A percentile compares a stretch with the other conserved stretches of the same genome.
Evolutionary conservation across 2,113 vertebrate genomes (phyloP).

Genomic region (Formicarius rufipectus): DNA sequence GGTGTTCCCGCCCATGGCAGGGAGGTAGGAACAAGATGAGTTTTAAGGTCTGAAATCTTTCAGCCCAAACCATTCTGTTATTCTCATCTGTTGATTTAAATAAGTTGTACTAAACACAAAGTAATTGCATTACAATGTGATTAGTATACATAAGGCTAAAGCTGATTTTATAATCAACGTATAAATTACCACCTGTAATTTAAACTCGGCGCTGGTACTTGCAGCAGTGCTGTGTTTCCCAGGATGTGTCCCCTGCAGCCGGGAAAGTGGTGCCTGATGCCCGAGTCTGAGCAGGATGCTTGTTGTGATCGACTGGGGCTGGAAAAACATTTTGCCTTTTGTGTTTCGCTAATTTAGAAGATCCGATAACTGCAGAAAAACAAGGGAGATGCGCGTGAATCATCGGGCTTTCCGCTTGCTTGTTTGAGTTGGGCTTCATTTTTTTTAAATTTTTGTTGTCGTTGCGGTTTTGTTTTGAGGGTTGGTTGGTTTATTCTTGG

Average conservation of each 20-base stretch:
- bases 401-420: neutral
- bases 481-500: too few species aligned
- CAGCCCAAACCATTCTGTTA: neutral
- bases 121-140: neutral
- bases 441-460: neutral
- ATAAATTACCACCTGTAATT: neutral
- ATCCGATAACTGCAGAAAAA: neutral
- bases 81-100: neutral
- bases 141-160: neutral
- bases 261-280: rapidly evolving
- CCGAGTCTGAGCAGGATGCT: neutral
- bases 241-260: rapidly evolving
- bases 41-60: neutral
- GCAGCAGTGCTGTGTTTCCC: neutral
- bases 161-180: neutral
- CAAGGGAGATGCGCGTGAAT: rapidly evolving
- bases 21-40: too few species aligned
- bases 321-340: too few species aligned
- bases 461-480: neutral
- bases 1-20: neutral
- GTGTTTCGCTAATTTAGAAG: neutral
- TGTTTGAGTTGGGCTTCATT: neutral
- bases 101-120: neutral
- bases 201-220: neutral
- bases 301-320: rapidly evolving